These are phyloP conservation scores for Helarctos malayanus DNA, from an alignment of 2,797 vertebrate genomes.

Conservation along the genomic window DNA sequence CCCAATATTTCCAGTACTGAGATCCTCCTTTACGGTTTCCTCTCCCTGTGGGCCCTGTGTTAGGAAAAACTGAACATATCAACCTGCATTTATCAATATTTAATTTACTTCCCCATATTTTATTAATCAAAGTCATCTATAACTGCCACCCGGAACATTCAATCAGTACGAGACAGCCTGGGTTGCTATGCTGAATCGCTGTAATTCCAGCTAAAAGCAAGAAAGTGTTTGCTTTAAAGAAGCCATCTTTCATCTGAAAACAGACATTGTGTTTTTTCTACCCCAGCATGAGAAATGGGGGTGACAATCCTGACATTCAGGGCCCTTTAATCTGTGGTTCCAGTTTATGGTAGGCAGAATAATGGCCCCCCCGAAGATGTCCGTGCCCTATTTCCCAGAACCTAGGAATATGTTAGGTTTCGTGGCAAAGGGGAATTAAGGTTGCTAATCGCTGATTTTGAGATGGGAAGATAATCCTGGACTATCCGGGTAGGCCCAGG, in stretches of 20 bases:
- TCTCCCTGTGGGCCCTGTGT: neutral
- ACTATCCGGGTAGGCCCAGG: neutral
- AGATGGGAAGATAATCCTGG: neutral
- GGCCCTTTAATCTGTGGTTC: neutral
- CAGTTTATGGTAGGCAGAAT: neutral
- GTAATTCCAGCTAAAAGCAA: constrained; percentile 43
- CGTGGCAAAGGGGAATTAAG: neutral
- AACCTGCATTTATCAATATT: constrained; percentile 69
- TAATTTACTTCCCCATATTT: constrained; percentile 68
- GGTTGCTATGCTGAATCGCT: neutral
- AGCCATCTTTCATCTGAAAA: constrained; percentile 39
- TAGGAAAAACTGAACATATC: constrained; percentile 49
- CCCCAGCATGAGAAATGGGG: neutral
- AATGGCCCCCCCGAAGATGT: neutral
- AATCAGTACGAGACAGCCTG: neutral
- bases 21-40: neutral
- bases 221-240: constrained; percentile 5
- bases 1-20: neutral
- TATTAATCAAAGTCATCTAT: constrained; percentile 68
- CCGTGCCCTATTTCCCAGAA: neutral
- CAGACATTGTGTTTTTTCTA: neutral
- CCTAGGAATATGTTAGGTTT: neutral
- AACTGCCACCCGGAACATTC: constrained; percentile 47
- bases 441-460: neutral
- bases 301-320: neutral